These are phyloP conservation scores for Melanotaenia duboulayi DNA, from an alignment of 2,113 vertebrate genomes.

Conservation along the genomic window DNA sequence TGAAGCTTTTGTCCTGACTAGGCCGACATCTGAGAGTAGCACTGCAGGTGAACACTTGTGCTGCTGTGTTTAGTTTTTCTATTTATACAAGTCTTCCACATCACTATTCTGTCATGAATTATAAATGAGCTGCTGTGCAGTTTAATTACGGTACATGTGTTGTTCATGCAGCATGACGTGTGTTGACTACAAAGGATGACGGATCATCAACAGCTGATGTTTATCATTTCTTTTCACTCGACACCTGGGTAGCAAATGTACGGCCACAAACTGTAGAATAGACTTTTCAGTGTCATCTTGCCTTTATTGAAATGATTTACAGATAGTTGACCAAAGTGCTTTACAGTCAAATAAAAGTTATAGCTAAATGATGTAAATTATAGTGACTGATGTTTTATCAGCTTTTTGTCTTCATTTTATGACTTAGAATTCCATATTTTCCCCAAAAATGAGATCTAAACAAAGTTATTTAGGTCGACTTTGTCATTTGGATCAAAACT, in stretches of 20 bases:
- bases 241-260: not conserved
- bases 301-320: not conserved
- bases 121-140: conserved; percentile 33
- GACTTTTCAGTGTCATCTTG: not conserved
- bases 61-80: conserved; percentile 30
- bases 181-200: conserved; percentile 33
- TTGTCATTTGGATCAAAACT: no score
- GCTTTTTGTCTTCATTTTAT: no score
- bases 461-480: no score
- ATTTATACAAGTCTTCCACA: conserved; percentile 30
- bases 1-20: conserved; percentile 45
- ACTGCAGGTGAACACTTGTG: conserved; percentile 1
- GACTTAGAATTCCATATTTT: no score
- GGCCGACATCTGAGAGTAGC: conserved; percentile 20
- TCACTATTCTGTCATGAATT: conserved; percentile 37
- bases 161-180: conserved; percentile 21
- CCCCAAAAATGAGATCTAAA: no score
- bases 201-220: conserved; percentile 21
- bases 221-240: conserved; percentile 1
- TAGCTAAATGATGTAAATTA: not conserved
- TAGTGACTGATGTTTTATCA: not conserved
- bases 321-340: not conserved
- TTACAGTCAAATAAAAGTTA: not conserved
- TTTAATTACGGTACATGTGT: conserved; percentile 43
- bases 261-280: not conserved